Evolutionary conservation across 2,888 invertebrate genomes (phyloP).

Genomic region (Stenichneumon culpator): DNA sequence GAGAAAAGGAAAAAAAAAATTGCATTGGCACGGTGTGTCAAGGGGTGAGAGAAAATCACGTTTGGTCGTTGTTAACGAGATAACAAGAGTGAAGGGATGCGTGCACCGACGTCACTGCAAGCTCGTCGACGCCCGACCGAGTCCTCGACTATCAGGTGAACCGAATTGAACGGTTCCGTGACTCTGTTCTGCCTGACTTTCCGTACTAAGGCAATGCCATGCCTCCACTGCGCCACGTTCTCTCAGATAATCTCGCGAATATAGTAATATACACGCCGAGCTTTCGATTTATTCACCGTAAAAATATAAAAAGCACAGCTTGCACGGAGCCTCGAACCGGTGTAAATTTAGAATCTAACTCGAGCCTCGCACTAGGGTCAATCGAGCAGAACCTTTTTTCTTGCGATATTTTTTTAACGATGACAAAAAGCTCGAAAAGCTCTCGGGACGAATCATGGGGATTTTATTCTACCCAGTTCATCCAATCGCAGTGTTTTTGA

Average conservation of each 20-base stretch:
- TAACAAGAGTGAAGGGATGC: constrained; percentile 74
- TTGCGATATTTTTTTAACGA: neutral
- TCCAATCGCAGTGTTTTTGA: constrained; percentile 28
- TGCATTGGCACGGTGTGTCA: constrained; percentile 8
- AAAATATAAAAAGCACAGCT: constrained; percentile 14
- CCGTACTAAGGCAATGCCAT: neutral
- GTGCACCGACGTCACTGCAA: constrained; percentile 73
- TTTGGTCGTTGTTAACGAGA: constrained; percentile 73
- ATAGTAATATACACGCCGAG: constrained; percentile 2
- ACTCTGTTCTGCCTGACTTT: constrained; percentile 31
- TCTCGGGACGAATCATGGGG: neutral
- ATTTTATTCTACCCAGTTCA: constrained; percentile 25
- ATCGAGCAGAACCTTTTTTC: neutral
- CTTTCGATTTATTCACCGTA: constrained; percentile 10
- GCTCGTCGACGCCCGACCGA: constrained; percentile 59
- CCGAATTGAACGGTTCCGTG: constrained; percentile 57
- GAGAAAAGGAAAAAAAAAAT: neutral
- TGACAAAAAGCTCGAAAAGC: neutral
- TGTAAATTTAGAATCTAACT: constrained; percentile 3
- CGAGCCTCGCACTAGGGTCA: neutral
- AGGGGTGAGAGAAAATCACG: constrained; percentile 70
- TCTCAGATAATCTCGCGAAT: constrained; percentile 22
- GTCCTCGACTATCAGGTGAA: constrained; percentile 63
- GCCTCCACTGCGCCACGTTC: neutral
- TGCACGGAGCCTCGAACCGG: neutral